phyloP scores from a whole-genome alignment of 1,140 invertebrate species.

The Octopus bimaculoides region DNA sequence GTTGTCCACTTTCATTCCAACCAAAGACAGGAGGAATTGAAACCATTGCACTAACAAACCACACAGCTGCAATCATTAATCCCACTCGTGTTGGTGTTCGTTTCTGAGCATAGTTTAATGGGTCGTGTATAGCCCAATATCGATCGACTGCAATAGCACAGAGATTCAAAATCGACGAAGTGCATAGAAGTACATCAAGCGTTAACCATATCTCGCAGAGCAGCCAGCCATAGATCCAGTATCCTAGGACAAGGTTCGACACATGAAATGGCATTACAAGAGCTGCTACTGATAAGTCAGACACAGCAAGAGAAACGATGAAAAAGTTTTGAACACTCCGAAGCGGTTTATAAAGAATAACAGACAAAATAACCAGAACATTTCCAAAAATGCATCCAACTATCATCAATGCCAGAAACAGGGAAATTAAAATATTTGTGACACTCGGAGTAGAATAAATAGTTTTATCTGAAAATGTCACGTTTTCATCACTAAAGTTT shows the following conservation, averaged over 20 bases:
- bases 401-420: not conserved
- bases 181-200: constrained; percentile 92
- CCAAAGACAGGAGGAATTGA: constrained; percentile 91
- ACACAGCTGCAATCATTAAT: constrained; percentile 84
- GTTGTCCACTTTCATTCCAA: constrained; percentile 62
- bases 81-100: constrained; percentile 85
- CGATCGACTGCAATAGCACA: constrained; percentile 81
- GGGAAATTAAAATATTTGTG: not conserved
- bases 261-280: constrained; percentile 95
- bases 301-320: constrained; percentile 90
- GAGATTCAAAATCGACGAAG: constrained; percentile 90
- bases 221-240: constrained; percentile 85
- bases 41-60: constrained; percentile 83
- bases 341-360: constrained; percentile 90
- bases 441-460: not conserved
- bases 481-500: not conserved
- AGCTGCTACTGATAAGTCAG: constrained; percentile 89
- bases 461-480: not conserved
- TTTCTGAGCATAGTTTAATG: constrained; percentile 94
- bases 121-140: constrained; percentile 85
- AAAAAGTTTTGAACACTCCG: constrained; percentile 96
- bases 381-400: constrained; percentile 70
- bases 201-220: constrained; percentile 94
- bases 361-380: constrained; percentile 88
- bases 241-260: constrained; percentile 75